Evolutionary conservation across 2,797 vertebrate species (phyloP).

Genomic region (Peromyscus aztecus): DNA sequence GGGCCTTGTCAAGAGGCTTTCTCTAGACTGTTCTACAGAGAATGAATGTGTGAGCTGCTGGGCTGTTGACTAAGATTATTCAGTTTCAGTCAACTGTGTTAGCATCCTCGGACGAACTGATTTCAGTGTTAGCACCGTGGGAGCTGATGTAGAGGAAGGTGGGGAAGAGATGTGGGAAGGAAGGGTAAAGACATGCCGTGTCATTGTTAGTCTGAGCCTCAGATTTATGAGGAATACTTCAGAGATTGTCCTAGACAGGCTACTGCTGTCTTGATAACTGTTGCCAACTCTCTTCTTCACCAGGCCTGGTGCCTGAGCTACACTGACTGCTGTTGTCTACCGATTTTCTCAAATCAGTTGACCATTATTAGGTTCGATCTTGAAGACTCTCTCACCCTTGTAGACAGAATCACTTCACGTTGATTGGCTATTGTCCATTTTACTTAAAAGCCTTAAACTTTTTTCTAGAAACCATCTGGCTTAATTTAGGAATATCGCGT

Average conservation of each 20-base stretch:
- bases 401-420: conserved; percentile 1
- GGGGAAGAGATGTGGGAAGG: not conserved
- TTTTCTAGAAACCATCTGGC: conserved; percentile 19
- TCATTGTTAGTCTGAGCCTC: not conserved
- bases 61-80: not conserved
- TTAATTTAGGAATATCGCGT: conserved; percentile 59
- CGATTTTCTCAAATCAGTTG: not conserved
- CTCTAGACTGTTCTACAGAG: not conserved
- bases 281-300: not conserved
- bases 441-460: conserved; percentile 25
- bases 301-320: not conserved
- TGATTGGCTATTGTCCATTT: not conserved
- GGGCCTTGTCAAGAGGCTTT: not conserved
- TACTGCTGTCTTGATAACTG: not conserved
- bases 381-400: not conserved
- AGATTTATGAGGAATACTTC: not conserved
- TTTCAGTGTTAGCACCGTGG: not conserved
- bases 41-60: not conserved
- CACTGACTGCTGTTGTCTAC: not conserved
- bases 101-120: not conserved
- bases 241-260: not conserved
- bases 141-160: not conserved
- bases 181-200: not conserved
- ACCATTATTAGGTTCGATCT: not conserved
- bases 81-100: not conserved